These are phyloP conservation scores for Agapornis roseicollis DNA, from an alignment of 2,113 vertebrate species.

Conservation along the genomic window DNA sequence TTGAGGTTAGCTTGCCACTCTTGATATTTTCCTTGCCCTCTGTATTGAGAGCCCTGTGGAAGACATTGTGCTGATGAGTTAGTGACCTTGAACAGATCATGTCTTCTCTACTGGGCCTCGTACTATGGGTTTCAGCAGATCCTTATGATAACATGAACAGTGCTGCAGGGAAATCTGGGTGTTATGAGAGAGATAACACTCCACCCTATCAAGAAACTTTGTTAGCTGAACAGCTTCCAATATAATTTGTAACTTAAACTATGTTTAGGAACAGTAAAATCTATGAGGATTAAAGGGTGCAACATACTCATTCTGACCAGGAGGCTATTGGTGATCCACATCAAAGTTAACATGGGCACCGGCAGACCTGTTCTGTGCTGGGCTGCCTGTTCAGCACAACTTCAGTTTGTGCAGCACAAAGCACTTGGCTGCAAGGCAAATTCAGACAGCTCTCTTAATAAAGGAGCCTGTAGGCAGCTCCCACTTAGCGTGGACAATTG, in stretches of 20 bases:
- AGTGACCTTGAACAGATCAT: neutral
- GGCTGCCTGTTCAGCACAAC: fast-evolving
- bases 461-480: neutral
- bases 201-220: neutral
- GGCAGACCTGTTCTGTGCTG: fast-evolving
- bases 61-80: neutral
- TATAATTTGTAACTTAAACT: neutral
- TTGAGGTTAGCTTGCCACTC: neutral
- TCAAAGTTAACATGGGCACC: neutral
- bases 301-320: neutral
- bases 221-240: neutral
- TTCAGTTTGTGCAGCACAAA: neutral
- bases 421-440: neutral
- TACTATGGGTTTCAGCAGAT: neutral
- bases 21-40: neutral
- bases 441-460: fast-evolving
- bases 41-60: neutral
- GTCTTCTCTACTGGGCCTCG: fast-evolving
- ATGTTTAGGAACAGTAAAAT: neutral
- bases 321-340: neutral
- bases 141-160: neutral
- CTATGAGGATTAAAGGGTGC: neutral
- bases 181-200: neutral
- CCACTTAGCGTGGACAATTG: neutral
- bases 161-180: neutral